phyloP scores from a whole-genome alignment of 2,888 invertebrate species.

The Cephus sareptanus region DNA sequence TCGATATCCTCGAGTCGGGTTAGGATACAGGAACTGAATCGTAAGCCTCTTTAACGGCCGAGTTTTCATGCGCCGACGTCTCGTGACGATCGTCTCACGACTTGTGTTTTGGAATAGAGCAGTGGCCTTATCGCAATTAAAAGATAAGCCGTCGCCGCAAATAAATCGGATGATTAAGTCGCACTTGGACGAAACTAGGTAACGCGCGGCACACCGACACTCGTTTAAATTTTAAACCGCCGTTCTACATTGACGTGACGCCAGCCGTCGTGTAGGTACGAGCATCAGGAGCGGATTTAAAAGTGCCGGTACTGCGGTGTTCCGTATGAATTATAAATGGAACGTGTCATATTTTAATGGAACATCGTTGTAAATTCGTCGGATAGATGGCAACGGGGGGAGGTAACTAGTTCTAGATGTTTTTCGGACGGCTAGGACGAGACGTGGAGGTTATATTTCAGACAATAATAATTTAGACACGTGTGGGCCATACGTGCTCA shows the following conservation, averaged over 20 bases:
- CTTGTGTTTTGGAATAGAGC: not conserved
- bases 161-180: not conserved
- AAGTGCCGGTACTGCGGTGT: conserved; percentile 9
- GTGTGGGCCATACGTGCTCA: conserved; percentile 60
- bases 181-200: not conserved
- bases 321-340: conserved; percentile 33
- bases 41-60: not conserved
- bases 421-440: conserved; percentile 26
- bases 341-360: conserved; percentile 50
- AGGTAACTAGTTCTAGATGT: conserved; percentile 37
- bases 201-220: not conserved
- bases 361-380: conserved; percentile 37
- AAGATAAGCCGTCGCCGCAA: not conserved
- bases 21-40: not conserved
- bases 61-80: not conserved
- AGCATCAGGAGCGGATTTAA: conserved; percentile 3
- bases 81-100: not conserved
- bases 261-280: not conserved
- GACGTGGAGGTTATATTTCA: conserved; percentile 45
- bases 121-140: not conserved
- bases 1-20: not conserved
- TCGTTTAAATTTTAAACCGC: not conserved
- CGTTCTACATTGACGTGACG: not conserved
- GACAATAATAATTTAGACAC: conserved; percentile 63
- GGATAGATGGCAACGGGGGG: conserved; percentile 31